Base-by-base conservation (phyloP, 2,113 vertebrate species). In the Platanista minor region DNA sequence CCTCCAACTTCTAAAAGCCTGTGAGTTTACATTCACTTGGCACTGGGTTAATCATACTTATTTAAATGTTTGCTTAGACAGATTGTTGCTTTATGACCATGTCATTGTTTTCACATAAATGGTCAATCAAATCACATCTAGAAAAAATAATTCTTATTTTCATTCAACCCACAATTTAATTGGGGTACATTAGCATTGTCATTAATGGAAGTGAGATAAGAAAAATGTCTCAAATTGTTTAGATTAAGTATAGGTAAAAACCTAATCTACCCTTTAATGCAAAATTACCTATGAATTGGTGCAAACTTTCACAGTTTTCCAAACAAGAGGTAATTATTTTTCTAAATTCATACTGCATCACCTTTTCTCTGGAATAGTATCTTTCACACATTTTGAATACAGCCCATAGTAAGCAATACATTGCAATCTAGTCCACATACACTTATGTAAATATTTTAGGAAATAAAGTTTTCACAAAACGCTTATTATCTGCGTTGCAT, bases 91-190 rank as follows among this genome's bases (percentile, higher is more conserved):
- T 54, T 36, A 78, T 54, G 31, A 57, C 4, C 2, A 36, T 39
- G 25, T 64, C 54, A 93, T 91, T 83, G 94, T 87, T 61, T 84
- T 94, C 95, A 66, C n/a, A 74, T 67, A 33, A 46, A 92, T 33
- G 31, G 41, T 67, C 36, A 86, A 82, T 67, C 10, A 89, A 96
- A 83, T 92, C 39, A 87, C 43, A 64, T 39, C 54, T 87, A 29
- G 62, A 86, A 67, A 97, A 96, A 96, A 88, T 75, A 84, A 84
- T 74, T 64, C 62, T 74, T 80, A 92, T 87, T 96, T 93, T 95
- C 36, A 87, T 17, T 87, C 67, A 89, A 77, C 6, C 7, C 23
- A 80, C 23, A 95, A 84, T 84, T 29, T 92, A 97, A 92, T 1
- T 94, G 8, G 83, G 27, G 17, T 46, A 81, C 4, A 80, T n/a